phyloP scores from a whole-genome alignment of 2,113 vertebrate species.

The Ascaphus truei region DNA sequence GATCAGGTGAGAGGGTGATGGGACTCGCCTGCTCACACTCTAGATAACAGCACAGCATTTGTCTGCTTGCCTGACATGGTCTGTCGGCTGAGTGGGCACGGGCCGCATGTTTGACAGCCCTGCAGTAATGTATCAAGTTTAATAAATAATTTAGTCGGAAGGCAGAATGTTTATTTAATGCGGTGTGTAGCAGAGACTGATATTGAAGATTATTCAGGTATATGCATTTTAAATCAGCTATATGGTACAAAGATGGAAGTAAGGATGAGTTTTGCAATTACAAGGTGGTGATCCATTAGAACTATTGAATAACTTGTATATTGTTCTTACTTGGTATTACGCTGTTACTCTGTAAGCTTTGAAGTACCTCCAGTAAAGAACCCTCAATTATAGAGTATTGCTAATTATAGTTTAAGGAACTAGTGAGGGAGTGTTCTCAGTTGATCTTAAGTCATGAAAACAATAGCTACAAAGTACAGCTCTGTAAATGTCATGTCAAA shows the following conservation, averaged over 20 bases:
- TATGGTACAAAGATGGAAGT: neutral
- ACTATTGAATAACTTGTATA: neutral
- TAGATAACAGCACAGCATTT: no score
- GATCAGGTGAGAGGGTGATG: no score
- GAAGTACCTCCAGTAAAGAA: neutral
- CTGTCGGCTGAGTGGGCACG: no score
- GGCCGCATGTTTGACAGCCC: neutral
- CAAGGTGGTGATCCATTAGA: neutral
- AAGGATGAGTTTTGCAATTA: neutral
- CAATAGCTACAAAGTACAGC: neutral
- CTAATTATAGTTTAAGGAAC: neutral
- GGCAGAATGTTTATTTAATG: neutral
- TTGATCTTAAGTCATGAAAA: neutral
- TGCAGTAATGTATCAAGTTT: neutral
- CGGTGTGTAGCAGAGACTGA: neutral
- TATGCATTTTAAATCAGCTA: neutral
- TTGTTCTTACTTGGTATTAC: neutral
- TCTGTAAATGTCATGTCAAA: slow-evolving; percentile 10
- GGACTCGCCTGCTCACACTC: no score
- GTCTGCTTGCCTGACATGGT: no score
- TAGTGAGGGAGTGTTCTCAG: neutral
- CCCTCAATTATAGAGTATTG: neutral
- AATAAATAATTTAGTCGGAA: neutral
- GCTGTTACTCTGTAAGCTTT: neutral
- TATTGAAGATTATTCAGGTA: neutral